Evolutionary conservation across 2,113 vertebrate species (phyloP).

Genomic region (Pitta sordida): DNA sequence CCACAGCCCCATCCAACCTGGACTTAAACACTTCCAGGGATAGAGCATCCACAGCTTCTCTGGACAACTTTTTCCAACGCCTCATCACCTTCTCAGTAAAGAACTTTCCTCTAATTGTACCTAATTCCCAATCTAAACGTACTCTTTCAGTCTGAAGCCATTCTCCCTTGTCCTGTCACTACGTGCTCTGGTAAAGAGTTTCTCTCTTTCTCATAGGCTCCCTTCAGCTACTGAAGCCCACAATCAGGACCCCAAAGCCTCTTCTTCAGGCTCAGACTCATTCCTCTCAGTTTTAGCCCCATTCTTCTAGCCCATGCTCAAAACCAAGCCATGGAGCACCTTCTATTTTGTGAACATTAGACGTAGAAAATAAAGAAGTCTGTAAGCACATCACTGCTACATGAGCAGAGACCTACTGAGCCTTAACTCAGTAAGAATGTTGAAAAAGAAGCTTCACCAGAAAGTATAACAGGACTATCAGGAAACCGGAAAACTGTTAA

Average conservation of each 20-base stretch:
- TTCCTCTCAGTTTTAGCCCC: background rate
- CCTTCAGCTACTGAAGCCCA: background rate
- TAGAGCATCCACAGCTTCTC: background rate
- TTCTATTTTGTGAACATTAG: background rate
- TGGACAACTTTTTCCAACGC: background rate
- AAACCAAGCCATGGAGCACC: background rate
- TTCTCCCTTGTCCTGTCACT: background rate
- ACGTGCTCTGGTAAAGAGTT: background rate
- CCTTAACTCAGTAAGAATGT: background rate
- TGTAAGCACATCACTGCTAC: background rate
- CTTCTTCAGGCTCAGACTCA: background rate
- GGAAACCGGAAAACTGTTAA: background rate
- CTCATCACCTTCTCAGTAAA: background rate
- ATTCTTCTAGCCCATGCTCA: background rate
- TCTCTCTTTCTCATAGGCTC: background rate
- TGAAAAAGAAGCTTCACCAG: background rate
- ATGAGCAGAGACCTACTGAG: background rate
- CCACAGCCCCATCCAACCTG: background rate
- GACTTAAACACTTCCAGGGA: background rate
- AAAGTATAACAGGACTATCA: background rate
- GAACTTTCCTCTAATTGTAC: background rate
- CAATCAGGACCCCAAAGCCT: background rate
- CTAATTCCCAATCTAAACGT: background rate
- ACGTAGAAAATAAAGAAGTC: background rate
- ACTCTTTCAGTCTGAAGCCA: background rate